These are phyloP conservation scores for Lagenorhynchus albirostris DNA, from an alignment of 2,113 vertebrate genomes.

Conservation along the genomic window DNA sequence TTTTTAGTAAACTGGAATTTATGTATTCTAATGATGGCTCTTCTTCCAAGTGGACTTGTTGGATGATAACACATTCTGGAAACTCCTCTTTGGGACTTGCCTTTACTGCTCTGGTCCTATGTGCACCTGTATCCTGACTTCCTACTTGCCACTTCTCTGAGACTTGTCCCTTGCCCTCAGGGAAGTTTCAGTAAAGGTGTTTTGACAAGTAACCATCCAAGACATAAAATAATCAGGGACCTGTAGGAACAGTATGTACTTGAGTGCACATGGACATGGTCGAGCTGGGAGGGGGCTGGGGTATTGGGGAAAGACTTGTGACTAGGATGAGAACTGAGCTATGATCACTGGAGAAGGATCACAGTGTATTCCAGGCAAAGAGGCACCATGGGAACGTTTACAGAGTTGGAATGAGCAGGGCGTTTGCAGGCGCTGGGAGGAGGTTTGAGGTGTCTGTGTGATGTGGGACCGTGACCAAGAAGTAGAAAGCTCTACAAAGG, in stretches of 20 bases:
- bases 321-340: background rate
- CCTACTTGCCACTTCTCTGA: background rate
- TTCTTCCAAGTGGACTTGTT: background rate
- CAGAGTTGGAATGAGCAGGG: background rate
- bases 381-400: rapidly evolving
- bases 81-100: background rate
- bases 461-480: background rate
- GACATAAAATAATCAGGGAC: background rate
- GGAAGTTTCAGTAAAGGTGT: background rate
- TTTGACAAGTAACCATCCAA: background rate
- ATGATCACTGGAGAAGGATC: background rate
- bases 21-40: background rate
- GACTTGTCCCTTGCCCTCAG: background rate
- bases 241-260: rapidly evolving
- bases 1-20: background rate
- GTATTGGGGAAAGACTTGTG: background rate
- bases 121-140: background rate
- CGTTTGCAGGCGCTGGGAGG: rapidly evolving
- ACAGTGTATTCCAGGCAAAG: no score
- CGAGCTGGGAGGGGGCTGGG: no score
- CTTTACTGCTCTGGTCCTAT: background rate
- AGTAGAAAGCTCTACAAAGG: background rate
- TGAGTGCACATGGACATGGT: background rate
- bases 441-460: rapidly evolving
- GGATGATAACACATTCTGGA: background rate